phyloP scores from a whole-genome alignment of 2,888 invertebrate genomes.

The Anticlea derivata region DNA sequence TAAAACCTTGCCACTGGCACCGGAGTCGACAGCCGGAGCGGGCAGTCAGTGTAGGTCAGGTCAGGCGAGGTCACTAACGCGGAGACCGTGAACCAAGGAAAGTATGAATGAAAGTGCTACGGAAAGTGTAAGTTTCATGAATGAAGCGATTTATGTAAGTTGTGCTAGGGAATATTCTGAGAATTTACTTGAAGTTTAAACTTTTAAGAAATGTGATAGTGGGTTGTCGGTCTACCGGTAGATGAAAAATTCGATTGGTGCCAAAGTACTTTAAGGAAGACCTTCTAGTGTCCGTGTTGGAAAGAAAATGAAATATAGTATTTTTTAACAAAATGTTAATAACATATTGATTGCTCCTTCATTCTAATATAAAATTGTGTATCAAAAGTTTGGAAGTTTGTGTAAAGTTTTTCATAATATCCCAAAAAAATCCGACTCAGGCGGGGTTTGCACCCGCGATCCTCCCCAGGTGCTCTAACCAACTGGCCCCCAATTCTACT shows the following conservation, averaged over 20 bases:
- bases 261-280: constrained; percentile 31
- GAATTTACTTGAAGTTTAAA: constrained; percentile 22
- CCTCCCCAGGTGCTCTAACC: too few relatives aligned
- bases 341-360: not conserved
- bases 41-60: constrained; percentile 3
- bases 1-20: constrained; percentile 10
- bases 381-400: too few relatives aligned
- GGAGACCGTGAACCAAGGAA: constrained; percentile 6
- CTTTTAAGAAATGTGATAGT: constrained; percentile 30
- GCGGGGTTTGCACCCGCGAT: too few relatives aligned
- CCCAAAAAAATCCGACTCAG: too few relatives aligned
- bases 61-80: constrained; percentile 6
- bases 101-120: constrained; percentile 17
- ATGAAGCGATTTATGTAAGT: constrained; percentile 10
- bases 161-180: constrained; percentile 16
- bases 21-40: not conserved
- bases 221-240: constrained; percentile 16
- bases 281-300: not conserved
- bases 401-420: too few relatives aligned
- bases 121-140: constrained; percentile 18
- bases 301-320: not conserved
- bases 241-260: constrained; percentile 28
- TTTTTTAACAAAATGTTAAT: not conserved
- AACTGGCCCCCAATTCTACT: too few relatives aligned
- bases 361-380: not conserved